Evolutionary conservation across 2,888 invertebrate genomes (phyloP).

Genomic region (Caenorhabditis afra): DNA sequence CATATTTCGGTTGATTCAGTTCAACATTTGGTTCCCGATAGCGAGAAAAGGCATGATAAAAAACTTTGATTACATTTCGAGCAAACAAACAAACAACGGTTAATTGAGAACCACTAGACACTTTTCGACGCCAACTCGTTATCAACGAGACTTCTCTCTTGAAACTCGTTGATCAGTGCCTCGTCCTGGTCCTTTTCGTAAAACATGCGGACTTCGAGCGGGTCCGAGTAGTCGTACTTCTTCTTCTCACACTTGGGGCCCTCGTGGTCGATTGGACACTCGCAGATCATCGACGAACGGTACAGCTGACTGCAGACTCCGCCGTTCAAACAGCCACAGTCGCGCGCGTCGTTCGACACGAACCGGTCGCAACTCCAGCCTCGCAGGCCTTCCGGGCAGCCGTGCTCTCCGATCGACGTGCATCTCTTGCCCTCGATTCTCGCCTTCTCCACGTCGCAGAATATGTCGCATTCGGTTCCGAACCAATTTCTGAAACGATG

Average conservation of each 20-base stretch:
- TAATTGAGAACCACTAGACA: too few relatives aligned
- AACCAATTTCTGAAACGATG: slow-evolving; percentile 26
- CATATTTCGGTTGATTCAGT: background rate
- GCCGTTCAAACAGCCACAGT: slow-evolving; percentile 33
- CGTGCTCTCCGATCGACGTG: slow-evolving; percentile 24
- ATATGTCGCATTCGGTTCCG: slow-evolving; percentile 18
- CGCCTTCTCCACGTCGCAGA: slow-evolving; percentile 25
- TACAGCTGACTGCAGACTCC: slow-evolving; percentile 22
- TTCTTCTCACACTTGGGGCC: slow-evolving; percentile 35
- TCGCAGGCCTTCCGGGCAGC: slow-evolving; percentile 31
- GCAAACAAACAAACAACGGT: too few relatives aligned
- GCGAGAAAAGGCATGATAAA: background rate
- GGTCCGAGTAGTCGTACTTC: background rate
- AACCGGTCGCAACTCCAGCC: slow-evolving; percentile 26
- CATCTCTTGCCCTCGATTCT: slow-evolving; percentile 15
- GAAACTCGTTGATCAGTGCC: background rate
- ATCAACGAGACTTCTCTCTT: background rate
- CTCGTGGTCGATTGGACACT: slow-evolving; percentile 26
- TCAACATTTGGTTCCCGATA: background rate
- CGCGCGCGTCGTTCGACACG: slow-evolving; percentile 8
- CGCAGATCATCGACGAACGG: slow-evolving; percentile 7
- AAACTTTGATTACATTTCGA: too few relatives aligned
- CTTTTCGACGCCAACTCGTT: background rate
- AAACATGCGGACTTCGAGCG: background rate
- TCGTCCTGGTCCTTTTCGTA: background rate